These are phyloP conservation scores for Tenthredo notha DNA, from an alignment of 2,888 invertebrate genomes.

Conservation along the genomic window DNA sequence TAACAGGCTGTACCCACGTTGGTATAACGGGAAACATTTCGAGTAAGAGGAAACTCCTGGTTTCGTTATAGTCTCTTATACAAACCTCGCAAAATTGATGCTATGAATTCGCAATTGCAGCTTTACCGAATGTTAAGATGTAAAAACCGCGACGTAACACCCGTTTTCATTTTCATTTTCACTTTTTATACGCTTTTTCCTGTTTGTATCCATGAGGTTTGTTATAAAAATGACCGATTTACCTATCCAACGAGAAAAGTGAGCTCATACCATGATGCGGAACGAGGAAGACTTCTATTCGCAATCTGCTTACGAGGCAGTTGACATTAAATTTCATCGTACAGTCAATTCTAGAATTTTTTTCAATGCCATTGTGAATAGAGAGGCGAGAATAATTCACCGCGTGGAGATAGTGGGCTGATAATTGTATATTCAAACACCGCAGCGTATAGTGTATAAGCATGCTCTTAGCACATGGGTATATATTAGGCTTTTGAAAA, in stretches of 20 bases:
- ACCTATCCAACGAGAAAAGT: not conserved
- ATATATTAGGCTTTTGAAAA: no score
- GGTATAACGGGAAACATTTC: conserved; percentile 1
- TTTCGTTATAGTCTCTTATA: not conserved
- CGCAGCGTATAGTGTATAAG: not conserved
- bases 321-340: not conserved
- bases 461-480: not conserved
- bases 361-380: not conserved
- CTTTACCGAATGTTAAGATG: no score
- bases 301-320: not conserved
- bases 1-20: conserved; percentile 8
- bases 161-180: not conserved
- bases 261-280: not conserved
- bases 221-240: not conserved
- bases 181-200: not conserved
- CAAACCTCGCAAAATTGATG: not conserved
- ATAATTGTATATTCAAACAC: not conserved
- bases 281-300: not conserved
- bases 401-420: not conserved
- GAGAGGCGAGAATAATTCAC: not conserved
- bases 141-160: not conserved
- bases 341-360: not conserved
- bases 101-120: not conserved
- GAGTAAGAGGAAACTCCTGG: not conserved
- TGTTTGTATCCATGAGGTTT: not conserved